phyloP scores from a whole-genome alignment of 2,888 invertebrate species.

The Macrosoma leucophasiata region DNA sequence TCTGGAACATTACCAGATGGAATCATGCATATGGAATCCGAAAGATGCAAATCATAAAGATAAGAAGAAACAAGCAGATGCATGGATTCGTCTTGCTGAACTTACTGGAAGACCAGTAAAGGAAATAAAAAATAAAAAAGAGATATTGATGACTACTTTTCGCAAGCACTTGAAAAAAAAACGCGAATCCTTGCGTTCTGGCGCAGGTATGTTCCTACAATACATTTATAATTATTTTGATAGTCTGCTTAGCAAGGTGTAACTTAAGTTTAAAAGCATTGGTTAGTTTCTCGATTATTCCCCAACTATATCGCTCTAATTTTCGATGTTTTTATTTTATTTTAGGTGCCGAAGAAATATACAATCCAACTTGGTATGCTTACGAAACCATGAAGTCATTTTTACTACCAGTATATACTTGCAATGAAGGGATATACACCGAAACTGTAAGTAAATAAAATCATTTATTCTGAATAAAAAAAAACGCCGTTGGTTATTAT shows the following conservation, averaged over 20 bases:
- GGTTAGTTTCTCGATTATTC: too few species aligned
- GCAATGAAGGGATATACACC: constrained; percentile 17
- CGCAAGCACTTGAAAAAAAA: too few species aligned
- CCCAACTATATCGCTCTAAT: too few species aligned
- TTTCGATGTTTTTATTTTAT: too few species aligned
- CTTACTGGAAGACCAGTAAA: constrained; percentile 19
- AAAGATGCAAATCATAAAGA: constrained; percentile 25
- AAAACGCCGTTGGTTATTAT: constrained; percentile 6
- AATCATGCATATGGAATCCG: constrained; percentile 25
- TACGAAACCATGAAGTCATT: constrained; percentile 23
- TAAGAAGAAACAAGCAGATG: constrained; percentile 24
- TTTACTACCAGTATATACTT: constrained; percentile 20
- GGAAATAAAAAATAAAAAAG: constrained; percentile 22
- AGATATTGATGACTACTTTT: constrained; percentile 24
- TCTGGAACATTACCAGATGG: too few species aligned
- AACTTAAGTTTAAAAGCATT: too few species aligned
- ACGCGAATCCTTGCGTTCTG: constrained; percentile 23
- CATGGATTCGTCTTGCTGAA: constrained; percentile 23
- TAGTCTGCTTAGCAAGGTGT: too few species aligned
- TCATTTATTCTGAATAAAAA: too few species aligned
- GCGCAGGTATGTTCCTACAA: too few species aligned
- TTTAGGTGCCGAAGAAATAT: too few species aligned
- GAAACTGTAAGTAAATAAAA: constrained; percentile 17
- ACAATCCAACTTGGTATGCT: constrained; percentile 23
- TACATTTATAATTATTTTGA: constrained; percentile 21